Evolutionary conservation across 1,140 invertebrate genomes (phyloP).

Genomic region (Latrodectus geometricus): DNA sequence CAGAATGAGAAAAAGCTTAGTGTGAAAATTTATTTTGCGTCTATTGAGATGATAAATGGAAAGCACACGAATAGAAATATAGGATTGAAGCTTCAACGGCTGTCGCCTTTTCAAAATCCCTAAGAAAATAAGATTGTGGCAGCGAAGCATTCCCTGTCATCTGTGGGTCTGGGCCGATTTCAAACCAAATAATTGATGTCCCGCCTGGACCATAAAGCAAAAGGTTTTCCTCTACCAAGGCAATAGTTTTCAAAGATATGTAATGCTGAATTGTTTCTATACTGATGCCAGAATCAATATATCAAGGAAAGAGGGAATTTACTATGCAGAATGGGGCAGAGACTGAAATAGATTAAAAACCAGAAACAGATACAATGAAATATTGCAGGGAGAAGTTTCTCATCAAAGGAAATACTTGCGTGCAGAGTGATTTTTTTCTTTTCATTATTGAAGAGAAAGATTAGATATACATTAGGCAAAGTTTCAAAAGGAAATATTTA

Average conservation of each 20-base stretch:
- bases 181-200: slow-evolving; percentile 49
- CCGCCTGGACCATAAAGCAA: slow-evolving; percentile 19
- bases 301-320: too few relatives aligned
- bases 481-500: too few relatives aligned
- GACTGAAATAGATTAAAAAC: too few relatives aligned
- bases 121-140: slow-evolving; percentile 21
- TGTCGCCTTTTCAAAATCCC: background rate
- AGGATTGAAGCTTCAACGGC: background rate
- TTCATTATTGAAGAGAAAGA: too few relatives aligned
- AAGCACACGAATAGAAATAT: slow-evolving; percentile 14
- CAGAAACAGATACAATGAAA: too few relatives aligned
- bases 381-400: too few relatives aligned
- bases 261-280: background rate
- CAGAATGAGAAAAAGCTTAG: background rate
- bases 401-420: too few relatives aligned
- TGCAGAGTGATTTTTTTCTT: too few relatives aligned
- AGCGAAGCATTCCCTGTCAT: slow-evolving; percentile 19
- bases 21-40: background rate
- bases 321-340: too few relatives aligned
- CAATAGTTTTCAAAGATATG: background rate
- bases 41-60: slow-evolving; percentile 29
- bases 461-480: too few relatives aligned
- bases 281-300: background rate
- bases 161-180: slow-evolving; percentile 25
- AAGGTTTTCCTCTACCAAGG: background rate